These are phyloP conservation scores for Iguana delicatissima DNA, from an alignment of 2,797 vertebrate genomes.

Conservation along the genomic window DNA sequence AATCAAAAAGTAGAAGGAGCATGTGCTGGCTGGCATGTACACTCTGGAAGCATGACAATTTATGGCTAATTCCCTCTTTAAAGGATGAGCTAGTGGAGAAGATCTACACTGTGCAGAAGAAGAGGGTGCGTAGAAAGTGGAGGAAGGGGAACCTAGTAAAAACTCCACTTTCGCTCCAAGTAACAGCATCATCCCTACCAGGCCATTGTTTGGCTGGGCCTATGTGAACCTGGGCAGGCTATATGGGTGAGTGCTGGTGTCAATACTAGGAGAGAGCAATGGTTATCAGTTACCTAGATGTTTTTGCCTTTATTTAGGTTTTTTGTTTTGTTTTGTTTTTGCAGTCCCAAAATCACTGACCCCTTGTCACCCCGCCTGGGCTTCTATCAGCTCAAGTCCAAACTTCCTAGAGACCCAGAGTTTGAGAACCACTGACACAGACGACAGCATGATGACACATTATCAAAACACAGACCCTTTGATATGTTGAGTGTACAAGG, in stretches of 20 bases:
- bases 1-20: not conserved
- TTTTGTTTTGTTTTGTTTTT: too few relatives aligned
- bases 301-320: too few relatives aligned
- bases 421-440: too few relatives aligned
- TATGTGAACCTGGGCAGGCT: not conserved
- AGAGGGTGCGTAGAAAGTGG: not conserved
- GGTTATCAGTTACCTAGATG: too few relatives aligned
- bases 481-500: not conserved
- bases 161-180: not conserved
- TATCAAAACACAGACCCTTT: not conserved
- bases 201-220: not conserved
- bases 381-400: too few relatives aligned
- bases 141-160: not conserved
- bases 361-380: too few relatives aligned
- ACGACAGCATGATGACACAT: not conserved
- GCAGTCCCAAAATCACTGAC: too few relatives aligned
- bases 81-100: not conserved
- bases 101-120: not conserved
- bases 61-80: not conserved
- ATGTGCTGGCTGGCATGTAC: not conserved
- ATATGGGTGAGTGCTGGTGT: too few relatives aligned
- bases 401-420: too few relatives aligned
- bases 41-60: not conserved
- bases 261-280: too few relatives aligned
- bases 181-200: not conserved